Evolutionary conservation across 2,113 vertebrate species (phyloP), one percentile per base, ranked within the genome.

Genomic region (Hoplias malabaricus): DNA sequence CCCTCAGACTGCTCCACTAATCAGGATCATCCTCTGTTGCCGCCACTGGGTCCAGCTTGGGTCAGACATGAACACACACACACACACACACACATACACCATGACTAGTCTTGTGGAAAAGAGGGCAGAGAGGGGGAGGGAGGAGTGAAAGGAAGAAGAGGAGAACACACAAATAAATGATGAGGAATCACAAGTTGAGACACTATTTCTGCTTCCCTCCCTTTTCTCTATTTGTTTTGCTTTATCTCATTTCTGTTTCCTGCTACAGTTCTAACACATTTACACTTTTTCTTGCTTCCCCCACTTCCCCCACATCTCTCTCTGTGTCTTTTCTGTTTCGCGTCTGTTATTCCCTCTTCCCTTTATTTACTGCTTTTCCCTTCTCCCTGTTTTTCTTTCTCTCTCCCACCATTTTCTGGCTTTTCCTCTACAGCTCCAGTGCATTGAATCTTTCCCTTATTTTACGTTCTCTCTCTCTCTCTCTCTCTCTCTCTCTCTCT

Each of bases 21-120:
- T 78, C 42, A 78, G 69, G 54, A 73, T 73, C 75, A 73, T 73
- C 69, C 75, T 36, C 62, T 73, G 25, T 65, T 54, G 42, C 53
- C 31, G n/a, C 42, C 10, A 13, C 42, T 38, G 8, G 54, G 33
- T 74, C 75, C 61, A 40, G 48, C 33, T 27, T 5, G 57, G 57
- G 67, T 76, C 74, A 81, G 11, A 68, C 9, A n/a, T 36, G 36
- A 21, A 25, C 57, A 40, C 57, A 73, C 62, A 67, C 38, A 57
- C 77, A 57, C 56, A 29, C 69, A 42, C 34, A 59, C 40, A 62
- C 71, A 73, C 71, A 62, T 38, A 72, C 50, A 13, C 50, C 11
- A 42, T 29, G 19, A 65, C 13, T 69, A 53, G 27, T 31, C 59
- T 50, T 40, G 56, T 40, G 33, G 56, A 75, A 67, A 31, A 3